Evolutionary conservation across 2,113 vertebrate species (phyloP).

Genomic region (Rhadina sibilatrix): DNA sequence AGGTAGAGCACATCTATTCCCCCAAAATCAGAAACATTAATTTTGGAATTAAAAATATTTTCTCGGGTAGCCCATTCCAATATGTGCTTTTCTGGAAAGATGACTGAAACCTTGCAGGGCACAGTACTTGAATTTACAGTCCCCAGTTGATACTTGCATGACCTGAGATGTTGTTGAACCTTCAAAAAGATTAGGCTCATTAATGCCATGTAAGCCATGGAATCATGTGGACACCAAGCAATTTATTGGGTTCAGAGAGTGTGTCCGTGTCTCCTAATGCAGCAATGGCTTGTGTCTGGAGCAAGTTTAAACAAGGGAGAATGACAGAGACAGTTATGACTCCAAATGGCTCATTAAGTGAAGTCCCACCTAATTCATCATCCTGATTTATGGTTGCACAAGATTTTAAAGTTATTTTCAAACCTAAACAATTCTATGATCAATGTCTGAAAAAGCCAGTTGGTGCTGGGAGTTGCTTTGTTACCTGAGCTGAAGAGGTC

Average conservation of each 20-base stretch:
- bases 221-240: background rate
- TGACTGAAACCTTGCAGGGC: background rate
- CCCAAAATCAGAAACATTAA: background rate
- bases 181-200: background rate
- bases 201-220: background rate
- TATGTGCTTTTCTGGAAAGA: background rate
- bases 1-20: background rate
- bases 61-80: background rate
- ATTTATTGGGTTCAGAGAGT: background rate
- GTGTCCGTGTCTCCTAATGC: background rate
- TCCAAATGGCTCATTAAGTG: rapidly evolving
- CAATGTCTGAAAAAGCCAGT: background rate
- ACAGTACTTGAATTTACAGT: background rate
- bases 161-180: background rate
- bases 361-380: background rate
- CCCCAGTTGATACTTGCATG: background rate
- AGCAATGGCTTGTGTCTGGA: background rate
- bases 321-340: background rate
- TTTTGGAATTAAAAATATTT: background rate
- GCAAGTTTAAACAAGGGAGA: background rate
- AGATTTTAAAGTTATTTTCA: background rate
- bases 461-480: background rate
- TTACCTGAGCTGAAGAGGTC: background rate
- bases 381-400: background rate
- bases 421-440: background rate